These are phyloP conservation scores for Dichetophora obliterata DNA, from an alignment of 2,888 invertebrate genomes.

Conservation along the genomic window DNA sequence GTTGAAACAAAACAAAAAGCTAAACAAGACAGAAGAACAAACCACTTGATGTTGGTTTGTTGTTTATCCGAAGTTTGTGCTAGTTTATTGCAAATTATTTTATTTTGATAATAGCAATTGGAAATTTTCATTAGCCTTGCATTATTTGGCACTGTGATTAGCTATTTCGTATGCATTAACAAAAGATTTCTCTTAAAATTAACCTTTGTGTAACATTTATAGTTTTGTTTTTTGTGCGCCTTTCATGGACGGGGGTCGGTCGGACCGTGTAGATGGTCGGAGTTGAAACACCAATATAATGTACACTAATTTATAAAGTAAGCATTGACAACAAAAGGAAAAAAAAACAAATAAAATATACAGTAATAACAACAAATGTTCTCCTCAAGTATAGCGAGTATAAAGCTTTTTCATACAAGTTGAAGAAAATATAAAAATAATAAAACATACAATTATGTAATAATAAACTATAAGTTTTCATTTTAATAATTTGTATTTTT, in stretches of 20 bases:
- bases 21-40: constrained; percentile 26
- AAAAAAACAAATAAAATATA: constrained; percentile 12
- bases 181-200: neutral
- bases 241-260: constrained; percentile 7
- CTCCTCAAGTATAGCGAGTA: neutral
- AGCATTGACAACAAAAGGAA: neutral
- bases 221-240: neutral
- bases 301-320: constrained; percentile 11
- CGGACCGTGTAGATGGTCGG: constrained; percentile 25
- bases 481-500: neutral
- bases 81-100: neutral
- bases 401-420: neutral
- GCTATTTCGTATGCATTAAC: neutral
- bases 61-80: constrained; percentile 1
- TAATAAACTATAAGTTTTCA: constrained; percentile 16
- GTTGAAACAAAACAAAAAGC: constrained; percentile 41
- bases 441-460: constrained; percentile 12
- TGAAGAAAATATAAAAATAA: neutral
- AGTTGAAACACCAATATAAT: constrained; percentile 32
- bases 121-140: constrained; percentile 38
- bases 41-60: neutral
- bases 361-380: constrained; percentile 8
- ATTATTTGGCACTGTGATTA: constrained; percentile 28
- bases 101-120: neutral
- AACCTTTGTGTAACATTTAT: neutral